These are phyloP conservation scores for Torymus aiolomorphi DNA, from an alignment of 2,888 invertebrate genomes.

Conservation along the genomic window DNA sequence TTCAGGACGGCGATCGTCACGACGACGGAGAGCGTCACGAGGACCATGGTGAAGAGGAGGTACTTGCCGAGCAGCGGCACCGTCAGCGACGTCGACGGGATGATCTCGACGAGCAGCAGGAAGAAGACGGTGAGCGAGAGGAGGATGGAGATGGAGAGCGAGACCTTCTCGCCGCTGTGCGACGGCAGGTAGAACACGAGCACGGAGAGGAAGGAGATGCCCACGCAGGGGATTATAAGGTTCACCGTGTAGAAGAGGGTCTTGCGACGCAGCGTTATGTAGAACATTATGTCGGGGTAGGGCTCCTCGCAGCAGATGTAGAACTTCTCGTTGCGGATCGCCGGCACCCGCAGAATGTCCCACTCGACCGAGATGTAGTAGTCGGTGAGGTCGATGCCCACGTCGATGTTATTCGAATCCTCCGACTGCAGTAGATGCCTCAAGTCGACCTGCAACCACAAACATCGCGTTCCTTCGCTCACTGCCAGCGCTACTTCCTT, in stretches of 20 bases:
- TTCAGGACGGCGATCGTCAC: slow-evolving; percentile 95
- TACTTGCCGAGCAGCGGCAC: slow-evolving; percentile 94
- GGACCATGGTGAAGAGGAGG: slow-evolving; percentile 94
- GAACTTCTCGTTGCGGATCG: slow-evolving; percentile 92
- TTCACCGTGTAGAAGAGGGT: slow-evolving; percentile 98
- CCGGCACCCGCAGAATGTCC: slow-evolving; percentile 97
- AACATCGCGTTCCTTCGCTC: background rate
- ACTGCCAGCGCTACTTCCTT: too few species aligned
- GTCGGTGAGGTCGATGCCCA: slow-evolving; percentile 94
- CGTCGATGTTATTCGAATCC: slow-evolving; percentile 90
- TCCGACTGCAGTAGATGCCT: slow-evolving; percentile 91
- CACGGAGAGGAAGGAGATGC: slow-evolving; percentile 96
- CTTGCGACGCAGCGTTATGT: slow-evolving; percentile 94
- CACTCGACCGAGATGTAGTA: slow-evolving; percentile 98
- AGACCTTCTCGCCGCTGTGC: slow-evolving; percentile 98
- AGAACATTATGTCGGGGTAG: slow-evolving; percentile 98
- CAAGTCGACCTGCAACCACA: slow-evolving; percentile 85
- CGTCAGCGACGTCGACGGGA: slow-evolving; percentile 94
- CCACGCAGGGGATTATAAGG: slow-evolving; percentile 97
- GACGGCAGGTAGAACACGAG: slow-evolving; percentile 98
- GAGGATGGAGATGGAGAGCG: slow-evolving; percentile 94
- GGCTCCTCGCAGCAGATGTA: slow-evolving; percentile 98
- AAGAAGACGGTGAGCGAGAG: slow-evolving; percentile 96
- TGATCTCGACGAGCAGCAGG: slow-evolving; percentile 93
- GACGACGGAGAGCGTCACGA: slow-evolving; percentile 94